Conservation (phyloP, 2,797 vertebrate genomes). For the Argentina silus region DNA sequence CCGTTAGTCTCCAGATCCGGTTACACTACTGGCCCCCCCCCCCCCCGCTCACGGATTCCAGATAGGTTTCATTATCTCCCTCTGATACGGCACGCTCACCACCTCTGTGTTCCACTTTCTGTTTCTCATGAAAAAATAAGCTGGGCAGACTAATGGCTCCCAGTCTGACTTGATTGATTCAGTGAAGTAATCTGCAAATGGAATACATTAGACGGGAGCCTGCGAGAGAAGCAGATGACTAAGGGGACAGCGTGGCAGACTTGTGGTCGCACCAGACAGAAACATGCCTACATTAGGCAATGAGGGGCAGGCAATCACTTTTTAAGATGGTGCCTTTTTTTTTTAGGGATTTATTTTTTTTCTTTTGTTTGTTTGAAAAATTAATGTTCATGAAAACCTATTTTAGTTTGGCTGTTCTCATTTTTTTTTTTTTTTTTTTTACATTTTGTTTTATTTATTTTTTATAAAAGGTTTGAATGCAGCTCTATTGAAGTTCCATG, state of each 20-base stretch:
- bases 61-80: constrained; percentile 64
- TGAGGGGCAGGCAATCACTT: not conserved
- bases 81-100: not conserved
- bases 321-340: not conserved
- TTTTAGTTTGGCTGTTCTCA: not conserved
- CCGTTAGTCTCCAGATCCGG: constrained; percentile 42
- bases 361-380: not conserved
- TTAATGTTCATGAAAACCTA: not conserved
- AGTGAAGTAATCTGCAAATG: constrained; percentile 78
- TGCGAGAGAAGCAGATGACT: constrained; percentile 50
- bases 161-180: constrained; percentile 73
- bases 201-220: constrained; percentile 69
- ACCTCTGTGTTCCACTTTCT: constrained; percentile 39
- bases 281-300: constrained; percentile 12
- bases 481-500: constrained; percentile 67
- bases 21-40: constrained; percentile 53
- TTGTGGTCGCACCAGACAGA: constrained; percentile 15
- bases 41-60: constrained; percentile 51
- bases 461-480: constrained; percentile 41
- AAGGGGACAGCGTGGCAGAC: constrained; percentile 51
- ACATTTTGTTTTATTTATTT: too few relatives aligned
- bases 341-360: not conserved
- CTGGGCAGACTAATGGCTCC: constrained; percentile 71
- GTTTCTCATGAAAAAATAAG: constrained; percentile 46
- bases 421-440: constrained; percentile 9